Conservation (phyloP, 2,113 vertebrate species). For the Megaleporinus macrocephalus region DNA sequence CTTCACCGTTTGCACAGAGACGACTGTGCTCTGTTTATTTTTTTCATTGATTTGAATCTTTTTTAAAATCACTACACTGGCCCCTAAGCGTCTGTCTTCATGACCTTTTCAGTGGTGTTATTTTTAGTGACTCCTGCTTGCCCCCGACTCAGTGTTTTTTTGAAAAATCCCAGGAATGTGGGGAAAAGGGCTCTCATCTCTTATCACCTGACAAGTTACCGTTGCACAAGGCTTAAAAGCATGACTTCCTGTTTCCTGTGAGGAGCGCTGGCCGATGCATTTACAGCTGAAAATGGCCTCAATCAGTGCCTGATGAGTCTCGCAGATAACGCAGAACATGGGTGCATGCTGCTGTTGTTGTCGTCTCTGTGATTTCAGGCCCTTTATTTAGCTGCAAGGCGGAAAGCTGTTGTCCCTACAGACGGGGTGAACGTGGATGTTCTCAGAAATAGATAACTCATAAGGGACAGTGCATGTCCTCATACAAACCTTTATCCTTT, state of each 20-base stretch:
- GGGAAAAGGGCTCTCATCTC: constrained; percentile 63
- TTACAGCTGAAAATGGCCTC: constrained; percentile 68
- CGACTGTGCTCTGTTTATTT: too few species aligned
- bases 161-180: constrained; percentile 57
- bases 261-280: constrained; percentile 72
- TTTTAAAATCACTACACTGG: background rate
- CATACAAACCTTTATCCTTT: background rate
- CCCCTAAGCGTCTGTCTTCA: background rate
- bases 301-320: constrained; percentile 68
- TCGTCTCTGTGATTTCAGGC: constrained; percentile 32
- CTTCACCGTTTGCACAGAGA: background rate
- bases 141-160: background rate
- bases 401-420: constrained; percentile 1
- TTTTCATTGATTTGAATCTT: background rate
- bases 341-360: constrained; percentile 20
- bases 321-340: constrained; percentile 56
- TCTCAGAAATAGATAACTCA: constrained; percentile 22
- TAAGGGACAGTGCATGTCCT: constrained; percentile 1
- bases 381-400: constrained; percentile 46
- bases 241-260: constrained; percentile 79
- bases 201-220: constrained; percentile 72
- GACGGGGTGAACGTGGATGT: constrained; percentile 42
- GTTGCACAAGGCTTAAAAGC: constrained; percentile 69
- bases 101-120: constrained; percentile 6
- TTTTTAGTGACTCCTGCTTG: constrained; percentile 17